phyloP scores from a whole-genome alignment of 2,888 invertebrate species.

The Pristionchus entomophagus region DNA sequence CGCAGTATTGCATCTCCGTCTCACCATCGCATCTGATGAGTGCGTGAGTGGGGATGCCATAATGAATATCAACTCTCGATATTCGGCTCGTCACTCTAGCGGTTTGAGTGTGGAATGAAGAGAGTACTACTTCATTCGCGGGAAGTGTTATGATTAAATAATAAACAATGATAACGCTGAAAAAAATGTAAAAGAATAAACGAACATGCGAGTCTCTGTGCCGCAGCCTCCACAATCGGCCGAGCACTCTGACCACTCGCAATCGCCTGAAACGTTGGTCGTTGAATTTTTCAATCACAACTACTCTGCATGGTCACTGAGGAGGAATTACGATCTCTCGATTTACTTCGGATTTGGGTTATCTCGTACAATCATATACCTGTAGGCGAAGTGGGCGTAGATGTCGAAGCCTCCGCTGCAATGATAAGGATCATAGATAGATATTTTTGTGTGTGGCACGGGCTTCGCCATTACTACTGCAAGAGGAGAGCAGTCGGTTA shows the following conservation, averaged over 20 bases:
- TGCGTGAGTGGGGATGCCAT: not conserved
- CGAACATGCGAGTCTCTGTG: slow-evolving; percentile 52
- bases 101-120: too few relatives aligned
- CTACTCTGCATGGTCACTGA: not conserved
- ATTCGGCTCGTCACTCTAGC: not conserved
- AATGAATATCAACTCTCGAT: not conserved
- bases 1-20: slow-evolving; percentile 58
- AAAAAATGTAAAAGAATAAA: too few relatives aligned
- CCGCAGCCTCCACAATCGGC: slow-evolving; percentile 65
- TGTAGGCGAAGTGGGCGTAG: not conserved
- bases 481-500: too few relatives aligned
- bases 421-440: too few relatives aligned
- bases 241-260: slow-evolving; percentile 54
- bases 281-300: not conserved
- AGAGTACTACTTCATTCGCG: too few relatives aligned
- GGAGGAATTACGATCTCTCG: not conserved
- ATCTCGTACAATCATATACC: too few relatives aligned
- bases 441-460: too few relatives aligned
- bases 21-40: slow-evolving; percentile 51
- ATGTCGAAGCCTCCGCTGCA: too few relatives aligned
- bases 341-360: too few relatives aligned
- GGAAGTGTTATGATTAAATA: too few relatives aligned
- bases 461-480: too few relatives aligned
- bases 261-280: not conserved
- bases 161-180: too few relatives aligned